These are phyloP conservation scores for Drosophila tanythrix DNA, from an alignment of 2,888 invertebrate genomes.

Conservation along the genomic window DNA sequence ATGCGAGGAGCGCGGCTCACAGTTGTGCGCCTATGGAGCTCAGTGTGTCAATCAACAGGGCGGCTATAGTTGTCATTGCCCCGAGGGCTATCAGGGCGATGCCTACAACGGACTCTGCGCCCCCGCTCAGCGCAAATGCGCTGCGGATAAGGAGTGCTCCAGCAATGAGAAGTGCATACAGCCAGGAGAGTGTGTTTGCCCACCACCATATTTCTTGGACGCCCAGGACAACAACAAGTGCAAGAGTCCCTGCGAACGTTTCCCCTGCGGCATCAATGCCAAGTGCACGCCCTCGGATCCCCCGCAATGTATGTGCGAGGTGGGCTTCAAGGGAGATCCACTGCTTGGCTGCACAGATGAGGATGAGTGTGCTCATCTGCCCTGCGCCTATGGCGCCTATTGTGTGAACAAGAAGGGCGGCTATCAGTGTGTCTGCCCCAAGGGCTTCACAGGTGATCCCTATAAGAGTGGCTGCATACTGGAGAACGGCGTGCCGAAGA, in stretches of 20 bases:
- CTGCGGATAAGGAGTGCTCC: conserved; percentile 92
- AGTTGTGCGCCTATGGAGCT: conserved; percentile 93
- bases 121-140: conserved; percentile 92
- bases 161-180: conserved; percentile 95
- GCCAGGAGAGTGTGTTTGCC: conserved; percentile 95
- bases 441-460: conserved; percentile 93
- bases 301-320: conserved; percentile 94
- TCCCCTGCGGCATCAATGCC: conserved; percentile 95
- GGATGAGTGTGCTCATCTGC: conserved; percentile 93
- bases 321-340: conserved; percentile 94
- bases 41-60: conserved; percentile 93
- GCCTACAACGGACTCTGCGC: conserved; percentile 93
- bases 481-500: conserved; percentile 86
- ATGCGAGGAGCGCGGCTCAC: conserved; percentile 90
- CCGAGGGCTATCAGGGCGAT: conserved; percentile 92
- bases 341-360: conserved; percentile 93
- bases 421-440: conserved; percentile 93
- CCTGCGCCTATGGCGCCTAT: conserved; percentile 94
- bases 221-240: conserved; percentile 93
- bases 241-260: conserved; percentile 96
- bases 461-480: conserved; percentile 92
- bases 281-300: conserved; percentile 95
- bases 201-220: conserved; percentile 95
- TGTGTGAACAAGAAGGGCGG: conserved; percentile 95
- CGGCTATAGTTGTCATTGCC: conserved; percentile 92